Evolutionary conservation across 2,113 vertebrate genomes (phyloP).

Genomic region (Hymenochirus boettgeri): DNA sequence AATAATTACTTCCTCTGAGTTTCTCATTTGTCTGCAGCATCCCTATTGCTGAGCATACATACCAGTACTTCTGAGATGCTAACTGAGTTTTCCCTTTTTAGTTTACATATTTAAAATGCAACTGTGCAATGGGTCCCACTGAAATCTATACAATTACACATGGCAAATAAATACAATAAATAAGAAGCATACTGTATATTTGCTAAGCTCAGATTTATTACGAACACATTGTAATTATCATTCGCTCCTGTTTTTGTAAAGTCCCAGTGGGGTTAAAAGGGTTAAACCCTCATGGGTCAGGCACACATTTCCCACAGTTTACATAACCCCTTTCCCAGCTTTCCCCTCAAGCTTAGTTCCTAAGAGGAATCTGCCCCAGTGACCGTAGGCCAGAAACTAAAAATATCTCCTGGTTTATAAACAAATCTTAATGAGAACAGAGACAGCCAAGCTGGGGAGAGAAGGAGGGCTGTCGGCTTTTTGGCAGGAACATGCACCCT

Average conservation of each 20-base stretch:
- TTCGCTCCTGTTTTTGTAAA: conserved; percentile 2
- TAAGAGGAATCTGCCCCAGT: conserved; percentile 63
- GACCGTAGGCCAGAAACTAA: conserved; percentile 67
- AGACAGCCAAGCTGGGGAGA: conserved; percentile 41
- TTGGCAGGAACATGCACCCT: conserved; percentile 42
- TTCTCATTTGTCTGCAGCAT: no score
- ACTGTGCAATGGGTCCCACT: no score
- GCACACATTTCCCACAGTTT: conserved; percentile 54
- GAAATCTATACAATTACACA: no score
- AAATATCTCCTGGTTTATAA: conserved; percentile 75
- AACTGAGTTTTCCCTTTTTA: no score
- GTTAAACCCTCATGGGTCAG: conserved; percentile 36
- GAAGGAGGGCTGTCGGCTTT: conserved; percentile 42
- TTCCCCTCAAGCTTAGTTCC: conserved; percentile 43
- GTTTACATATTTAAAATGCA: no score
- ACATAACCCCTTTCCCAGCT: conserved; percentile 56
- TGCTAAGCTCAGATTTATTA: not conserved
- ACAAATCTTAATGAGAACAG: conserved; percentile 69
- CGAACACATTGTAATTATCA: no score
- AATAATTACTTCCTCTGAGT: no score
- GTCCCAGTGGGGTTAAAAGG: conserved; percentile 26
- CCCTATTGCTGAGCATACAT: no score
- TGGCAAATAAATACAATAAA: conserved; percentile 7
- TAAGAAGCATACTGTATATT: not conserved
- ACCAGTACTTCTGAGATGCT: no score